Conservation (phyloP, 1,140 invertebrate genomes). For the Holcopasites calliopsidis region DNA sequence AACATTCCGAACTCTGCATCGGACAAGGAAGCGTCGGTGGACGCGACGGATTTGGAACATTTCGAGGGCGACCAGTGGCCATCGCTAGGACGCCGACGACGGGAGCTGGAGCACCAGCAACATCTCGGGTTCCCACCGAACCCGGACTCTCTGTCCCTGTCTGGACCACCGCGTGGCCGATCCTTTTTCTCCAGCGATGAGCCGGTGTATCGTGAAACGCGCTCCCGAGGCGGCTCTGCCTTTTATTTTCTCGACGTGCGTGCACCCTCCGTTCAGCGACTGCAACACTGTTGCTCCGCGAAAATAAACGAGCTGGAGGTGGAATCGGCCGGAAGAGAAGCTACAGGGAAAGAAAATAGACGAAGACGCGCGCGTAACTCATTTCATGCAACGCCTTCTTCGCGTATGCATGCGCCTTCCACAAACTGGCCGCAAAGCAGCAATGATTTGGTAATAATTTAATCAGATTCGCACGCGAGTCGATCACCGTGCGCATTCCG, state of each 20-base stretch:
- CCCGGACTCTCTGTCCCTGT: conserved; percentile 54
- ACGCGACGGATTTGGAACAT: conserved; percentile 1
- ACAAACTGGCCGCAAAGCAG: neutral
- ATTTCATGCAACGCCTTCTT: conserved; percentile 4
- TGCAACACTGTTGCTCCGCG: conserved; percentile 60
- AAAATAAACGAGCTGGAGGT: conserved; percentile 45
- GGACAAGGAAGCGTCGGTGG: too few relatives aligned
- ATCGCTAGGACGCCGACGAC: conserved; percentile 50
- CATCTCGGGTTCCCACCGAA: conserved; percentile 70
- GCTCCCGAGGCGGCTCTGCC: conserved; percentile 58
- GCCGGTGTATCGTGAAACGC: conserved; percentile 58
- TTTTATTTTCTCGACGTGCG: conserved; percentile 58
- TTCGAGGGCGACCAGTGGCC: conserved; percentile 56
- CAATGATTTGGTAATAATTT: conserved; percentile 25
- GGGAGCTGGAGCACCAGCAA: conserved; percentile 59
- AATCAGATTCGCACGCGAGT: neutral
- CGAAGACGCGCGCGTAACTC: conserved; percentile 25
- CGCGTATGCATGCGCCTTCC: neutral
- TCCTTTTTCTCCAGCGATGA: conserved; percentile 50
- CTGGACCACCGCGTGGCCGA: conserved; percentile 37
- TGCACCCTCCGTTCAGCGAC: conserved; percentile 63
- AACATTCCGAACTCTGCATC: too few relatives aligned
- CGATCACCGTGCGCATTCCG: neutral
- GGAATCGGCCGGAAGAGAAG: conserved; percentile 35
- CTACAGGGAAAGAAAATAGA: conserved; percentile 31